These are phyloP conservation scores for Epinephelus cyanopodus DNA, from an alignment of 2,113 vertebrate species.

Conservation along the genomic window DNA sequence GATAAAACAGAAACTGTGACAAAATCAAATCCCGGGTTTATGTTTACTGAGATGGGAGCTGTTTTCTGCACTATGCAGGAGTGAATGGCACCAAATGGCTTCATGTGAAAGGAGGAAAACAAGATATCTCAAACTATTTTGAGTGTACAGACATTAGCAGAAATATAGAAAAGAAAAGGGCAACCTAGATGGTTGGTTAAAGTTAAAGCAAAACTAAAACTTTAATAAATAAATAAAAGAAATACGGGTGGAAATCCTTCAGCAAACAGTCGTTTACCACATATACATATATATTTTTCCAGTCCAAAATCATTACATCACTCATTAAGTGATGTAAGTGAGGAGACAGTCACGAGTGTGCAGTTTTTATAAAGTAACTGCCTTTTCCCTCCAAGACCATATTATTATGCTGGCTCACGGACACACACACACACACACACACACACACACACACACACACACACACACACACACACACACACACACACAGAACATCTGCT, in stretches of 20 bases:
- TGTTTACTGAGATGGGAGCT: not conserved
- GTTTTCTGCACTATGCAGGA: not conserved
- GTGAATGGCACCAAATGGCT: not conserved
- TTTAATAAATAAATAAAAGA: not conserved
- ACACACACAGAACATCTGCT: slow-evolving; percentile 47
- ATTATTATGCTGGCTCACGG: not conserved
- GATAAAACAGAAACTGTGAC: slow-evolving; percentile 18
- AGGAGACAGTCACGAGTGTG: not conserved
- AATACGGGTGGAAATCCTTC: not conserved
- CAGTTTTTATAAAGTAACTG: slow-evolving; percentile 10
- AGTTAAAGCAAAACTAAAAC: not conserved
- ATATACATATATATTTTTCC: not conserved
- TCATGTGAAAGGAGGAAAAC: not conserved
- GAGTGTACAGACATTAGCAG: not conserved
- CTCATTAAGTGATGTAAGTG: not conserved
- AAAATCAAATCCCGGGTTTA: slow-evolving; percentile 21
- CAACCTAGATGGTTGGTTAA: not conserved
- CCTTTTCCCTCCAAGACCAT: slow-evolving; percentile 4
- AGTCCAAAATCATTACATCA: no score
- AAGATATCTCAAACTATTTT: not conserved
- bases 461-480: slow-evolving; percentile 19
- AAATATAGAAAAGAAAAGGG: not conserved
- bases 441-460: slow-evolving; percentile 14
- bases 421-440: slow-evolving; percentile 13
- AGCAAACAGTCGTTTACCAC: not conserved